A percentile compares a stretch with the other conserved stretches of the same genome.
Evolutionary conservation across 2,113 vertebrate species (phyloP).

Genomic region (Ptilonorhynchus violaceus): DNA sequence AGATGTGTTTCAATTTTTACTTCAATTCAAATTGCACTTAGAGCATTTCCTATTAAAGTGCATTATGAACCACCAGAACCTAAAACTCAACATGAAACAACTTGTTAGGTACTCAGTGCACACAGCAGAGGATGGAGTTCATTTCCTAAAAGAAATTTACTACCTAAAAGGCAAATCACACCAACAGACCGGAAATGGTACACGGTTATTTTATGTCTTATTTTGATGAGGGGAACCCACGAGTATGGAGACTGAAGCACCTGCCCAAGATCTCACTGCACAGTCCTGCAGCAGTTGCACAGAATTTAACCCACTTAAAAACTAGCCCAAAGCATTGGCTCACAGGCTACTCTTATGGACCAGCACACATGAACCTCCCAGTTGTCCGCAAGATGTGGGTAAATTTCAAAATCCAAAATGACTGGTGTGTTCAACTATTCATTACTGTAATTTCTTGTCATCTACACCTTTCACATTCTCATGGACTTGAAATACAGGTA

Average conservation of each 20-base stretch:
- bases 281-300: not conserved
- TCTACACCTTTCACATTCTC: not conserved
- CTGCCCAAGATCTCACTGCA: not conserved
- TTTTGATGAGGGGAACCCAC: not conserved
- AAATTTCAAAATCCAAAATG: not conserved
- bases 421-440: not conserved
- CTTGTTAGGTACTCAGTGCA: not conserved
- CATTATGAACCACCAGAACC: not conserved
- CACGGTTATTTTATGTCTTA: rapidly evolving
- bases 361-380: not conserved
- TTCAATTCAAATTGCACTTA: not conserved
- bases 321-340: not conserved
- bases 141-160: not conserved
- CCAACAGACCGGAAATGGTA: not conserved
- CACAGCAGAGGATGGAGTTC: not conserved
- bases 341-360: not conserved
- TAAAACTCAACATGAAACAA: not conserved
- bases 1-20: not conserved
- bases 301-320: not conserved
- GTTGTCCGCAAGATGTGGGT: not conserved
- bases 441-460: not conserved
- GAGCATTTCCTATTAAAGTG: not conserved
- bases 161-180: not conserved
- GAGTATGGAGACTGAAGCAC: not conserved
- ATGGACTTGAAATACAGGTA: not conserved